Base-by-base conservation (phyloP, 35 echinoderm and acorn worm genomes). In the Apostichopus japonicus region DNA sequence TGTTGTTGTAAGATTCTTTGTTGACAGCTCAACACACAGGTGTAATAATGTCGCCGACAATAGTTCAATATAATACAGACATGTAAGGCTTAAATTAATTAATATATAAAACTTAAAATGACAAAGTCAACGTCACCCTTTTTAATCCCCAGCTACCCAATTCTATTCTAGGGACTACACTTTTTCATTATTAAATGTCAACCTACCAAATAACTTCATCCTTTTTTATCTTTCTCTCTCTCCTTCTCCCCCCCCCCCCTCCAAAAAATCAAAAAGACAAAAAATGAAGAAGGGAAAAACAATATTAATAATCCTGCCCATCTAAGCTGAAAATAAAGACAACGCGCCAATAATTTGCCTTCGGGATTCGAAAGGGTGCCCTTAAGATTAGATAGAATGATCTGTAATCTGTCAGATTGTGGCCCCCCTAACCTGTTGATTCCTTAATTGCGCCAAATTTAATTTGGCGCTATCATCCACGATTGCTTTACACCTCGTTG, bases 341-440 rank as follows among this genome's bases (percentile, higher is more conserved):
- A 67, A 67, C 63, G 63, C 19, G 63, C 63, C 63, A 11, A 67
- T 67, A 11, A 67, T 67, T 67, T 19, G 63, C 63, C 63, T 67
- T 0, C 63, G 63, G 63, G 63, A 67, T 67, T 67, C 19, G 63
- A 19, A 67, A 67, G 19, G 11, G 19, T 19, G 11, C 11, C 63
- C 63, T 67, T 19, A 67, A 67, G 63, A 67, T 67, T 67, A 83
- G 16, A 55, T 54, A 83, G 15, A 83, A 83, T 83, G 10, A 7
- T 17, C 6, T 10, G 33, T 8, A 83, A 83, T 67, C 79, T 83
- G 79, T 83, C 79, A 83, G 54, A 54, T 19, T 9, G 10, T 54
- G 54, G 79, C 79, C 78, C 51, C 79, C 63, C 63, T 67, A 83
- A 83, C 79, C 79, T 83, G 79, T 83, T 83, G 79, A 83, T 83